phyloP scores from a whole-genome alignment of 2,888 invertebrate species.

The Pecten maximus region DNA sequence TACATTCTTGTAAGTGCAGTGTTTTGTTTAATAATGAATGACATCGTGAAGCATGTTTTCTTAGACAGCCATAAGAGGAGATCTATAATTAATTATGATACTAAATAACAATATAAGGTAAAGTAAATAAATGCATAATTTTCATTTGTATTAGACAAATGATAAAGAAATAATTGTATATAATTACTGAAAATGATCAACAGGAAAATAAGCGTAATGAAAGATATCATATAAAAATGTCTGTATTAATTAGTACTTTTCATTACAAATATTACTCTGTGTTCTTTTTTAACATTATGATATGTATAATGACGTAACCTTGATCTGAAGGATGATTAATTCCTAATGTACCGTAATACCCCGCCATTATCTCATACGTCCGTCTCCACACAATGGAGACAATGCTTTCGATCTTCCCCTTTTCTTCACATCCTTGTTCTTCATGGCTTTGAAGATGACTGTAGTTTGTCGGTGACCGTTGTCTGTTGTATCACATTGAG shows the following conservation, averaged over 20 bases:
- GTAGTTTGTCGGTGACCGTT: neutral
- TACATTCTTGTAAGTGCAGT: too few species aligned
- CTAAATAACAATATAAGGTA: too few species aligned
- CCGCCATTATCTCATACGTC: neutral
- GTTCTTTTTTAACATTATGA: neutral
- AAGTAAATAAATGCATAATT: too few species aligned
- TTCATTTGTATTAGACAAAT: too few species aligned
- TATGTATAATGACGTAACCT: neutral
- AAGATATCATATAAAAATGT: neutral
- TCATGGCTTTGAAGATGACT: neutral
- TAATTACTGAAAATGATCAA: too few species aligned
- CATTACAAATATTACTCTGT: neutral
- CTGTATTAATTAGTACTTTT: neutral
- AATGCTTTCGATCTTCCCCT: neutral
- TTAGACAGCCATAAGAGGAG: too few species aligned
- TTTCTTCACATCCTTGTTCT: neutral
- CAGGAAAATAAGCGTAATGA: neutral
- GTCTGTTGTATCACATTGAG: neutral
- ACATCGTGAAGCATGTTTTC: too few species aligned
- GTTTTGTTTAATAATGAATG: too few species aligned
- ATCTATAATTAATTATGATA: too few species aligned
- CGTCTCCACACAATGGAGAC: neutral
- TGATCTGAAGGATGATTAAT: neutral
- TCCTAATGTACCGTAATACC: neutral
- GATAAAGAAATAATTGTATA: too few species aligned